Evolutionary conservation across 2,888 invertebrate species (phyloP).

Genomic region (Argynnis bischoffii): DNA sequence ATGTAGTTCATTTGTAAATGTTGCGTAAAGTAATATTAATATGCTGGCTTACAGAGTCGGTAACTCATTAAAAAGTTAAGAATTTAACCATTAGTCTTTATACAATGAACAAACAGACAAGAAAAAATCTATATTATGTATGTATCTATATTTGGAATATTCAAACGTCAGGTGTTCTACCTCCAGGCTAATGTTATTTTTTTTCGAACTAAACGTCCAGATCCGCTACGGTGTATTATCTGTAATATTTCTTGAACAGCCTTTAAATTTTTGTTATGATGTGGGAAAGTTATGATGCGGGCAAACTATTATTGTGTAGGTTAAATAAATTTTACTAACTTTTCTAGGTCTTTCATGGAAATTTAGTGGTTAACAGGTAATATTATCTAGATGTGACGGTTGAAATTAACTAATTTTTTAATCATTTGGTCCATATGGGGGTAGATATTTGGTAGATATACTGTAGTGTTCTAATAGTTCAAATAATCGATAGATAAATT

Average conservation of each 20-base stretch:
- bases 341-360: constrained; percentile 2
- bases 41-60: too few relatives aligned
- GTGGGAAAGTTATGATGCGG: constrained; percentile 5
- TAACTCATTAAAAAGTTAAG: too few relatives aligned
- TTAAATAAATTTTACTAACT: constrained; percentile 11
- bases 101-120: not conserved
- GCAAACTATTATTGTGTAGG: not conserved
- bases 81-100: not conserved
- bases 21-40: too few relatives aligned
- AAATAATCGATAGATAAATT: too few relatives aligned
- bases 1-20: too few relatives aligned
- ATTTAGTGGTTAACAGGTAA: not conserved
- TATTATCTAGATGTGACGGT: too few relatives aligned
- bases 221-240: constrained; percentile 35
- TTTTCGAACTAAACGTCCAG: constrained; percentile 22
- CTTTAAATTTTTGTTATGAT: constrained; percentile 20
- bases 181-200: constrained; percentile 28
- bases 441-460: too few relatives aligned
- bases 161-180: constrained; percentile 28
- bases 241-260: constrained; percentile 27
- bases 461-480: too few relatives aligned
- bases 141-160: not conserved
- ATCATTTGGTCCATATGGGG: too few relatives aligned
- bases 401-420: too few relatives aligned
- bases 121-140: not conserved